Conservation (phyloP, 2,888 invertebrate species). For the Drosophila paranaensis region DNA sequence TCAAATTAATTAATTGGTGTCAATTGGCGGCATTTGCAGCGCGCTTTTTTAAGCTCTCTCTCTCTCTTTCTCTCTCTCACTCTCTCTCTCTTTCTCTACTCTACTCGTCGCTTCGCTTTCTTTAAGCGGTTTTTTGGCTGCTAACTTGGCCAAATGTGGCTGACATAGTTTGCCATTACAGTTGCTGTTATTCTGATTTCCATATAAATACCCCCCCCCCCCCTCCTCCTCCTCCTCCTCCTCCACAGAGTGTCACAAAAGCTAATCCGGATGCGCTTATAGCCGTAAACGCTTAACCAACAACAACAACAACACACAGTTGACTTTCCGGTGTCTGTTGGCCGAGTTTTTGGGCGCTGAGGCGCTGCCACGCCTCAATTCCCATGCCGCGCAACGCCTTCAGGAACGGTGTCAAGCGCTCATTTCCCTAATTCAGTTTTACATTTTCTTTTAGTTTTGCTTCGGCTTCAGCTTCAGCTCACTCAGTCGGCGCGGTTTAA, state of each 20-base stretch:
- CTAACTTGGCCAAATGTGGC: constrained; percentile 52
- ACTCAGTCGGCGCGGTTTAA: constrained; percentile 26
- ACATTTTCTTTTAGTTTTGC: constrained; percentile 38
- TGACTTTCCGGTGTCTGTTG: constrained; percentile 61
- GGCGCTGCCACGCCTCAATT: constrained; percentile 11
- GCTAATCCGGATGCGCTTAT: constrained; percentile 72
- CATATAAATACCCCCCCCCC: constrained; percentile 17
- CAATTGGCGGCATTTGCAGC: constrained; percentile 65
- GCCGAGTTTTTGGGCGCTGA: constrained; percentile 33
- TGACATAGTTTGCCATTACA: constrained; percentile 37
- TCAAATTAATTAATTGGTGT: constrained; percentile 81
- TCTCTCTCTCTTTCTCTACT: constrained; percentile 14
- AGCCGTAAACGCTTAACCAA: constrained; percentile 63
- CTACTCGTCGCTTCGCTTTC: constrained; percentile 40
- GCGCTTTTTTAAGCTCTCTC: constrained; percentile 35
- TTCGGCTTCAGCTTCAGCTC: constrained; percentile 6
- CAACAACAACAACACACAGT: constrained; percentile 30
- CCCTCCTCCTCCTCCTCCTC: background rate
- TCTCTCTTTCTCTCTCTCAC: constrained; percentile 3
- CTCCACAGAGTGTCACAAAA: constrained; percentile 23
- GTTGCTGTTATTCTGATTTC: constrained; percentile 41
- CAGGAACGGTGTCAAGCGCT: constrained; percentile 72
- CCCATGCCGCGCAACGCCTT: constrained; percentile 23
- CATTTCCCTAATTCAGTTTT: constrained; percentile 75
- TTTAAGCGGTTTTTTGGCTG: constrained; percentile 31